Evolutionary conservation across 2,113 vertebrate species (phyloP).

Genomic region (Tachysurus vachellii): DNA sequence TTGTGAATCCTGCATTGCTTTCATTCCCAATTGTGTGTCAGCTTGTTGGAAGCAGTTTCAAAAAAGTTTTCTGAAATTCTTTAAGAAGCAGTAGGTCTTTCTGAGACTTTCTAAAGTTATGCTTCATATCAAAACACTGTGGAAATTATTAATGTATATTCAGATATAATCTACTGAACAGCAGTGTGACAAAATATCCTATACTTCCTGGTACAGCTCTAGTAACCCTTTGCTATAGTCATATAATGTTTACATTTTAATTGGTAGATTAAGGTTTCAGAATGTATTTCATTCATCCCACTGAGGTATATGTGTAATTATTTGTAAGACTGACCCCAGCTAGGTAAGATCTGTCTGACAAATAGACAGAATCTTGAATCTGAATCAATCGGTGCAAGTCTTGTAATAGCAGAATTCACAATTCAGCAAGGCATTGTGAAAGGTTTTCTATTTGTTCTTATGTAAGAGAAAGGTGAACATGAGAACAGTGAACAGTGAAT

Average conservation of each 20-base stretch:
- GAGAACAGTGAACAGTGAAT: not conserved
- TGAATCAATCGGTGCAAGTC: not conserved
- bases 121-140: not conserved
- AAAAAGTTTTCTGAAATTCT: not conserved
- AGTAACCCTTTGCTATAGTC: not conserved
- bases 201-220: not conserved
- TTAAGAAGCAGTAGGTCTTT: not conserved
- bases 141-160: not conserved
- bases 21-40: not conserved
- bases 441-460: not conserved
- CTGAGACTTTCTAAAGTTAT: not conserved
- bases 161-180: not conserved
- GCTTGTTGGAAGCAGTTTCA: not conserved
- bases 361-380: not conserved
- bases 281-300: not conserved
- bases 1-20: not conserved
- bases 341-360: not conserved
- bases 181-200: not conserved
- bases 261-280: not conserved
- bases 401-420: not conserved
- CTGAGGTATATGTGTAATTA: not conserved
- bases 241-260: not conserved
- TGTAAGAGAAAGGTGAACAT: not conserved
- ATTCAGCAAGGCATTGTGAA: not conserved
- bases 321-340: not conserved